Evolutionary conservation across 2,888 invertebrate species (phyloP), one percentile per base, ranked within the genome.

Genomic region (Drosophila sordidula): DNA sequence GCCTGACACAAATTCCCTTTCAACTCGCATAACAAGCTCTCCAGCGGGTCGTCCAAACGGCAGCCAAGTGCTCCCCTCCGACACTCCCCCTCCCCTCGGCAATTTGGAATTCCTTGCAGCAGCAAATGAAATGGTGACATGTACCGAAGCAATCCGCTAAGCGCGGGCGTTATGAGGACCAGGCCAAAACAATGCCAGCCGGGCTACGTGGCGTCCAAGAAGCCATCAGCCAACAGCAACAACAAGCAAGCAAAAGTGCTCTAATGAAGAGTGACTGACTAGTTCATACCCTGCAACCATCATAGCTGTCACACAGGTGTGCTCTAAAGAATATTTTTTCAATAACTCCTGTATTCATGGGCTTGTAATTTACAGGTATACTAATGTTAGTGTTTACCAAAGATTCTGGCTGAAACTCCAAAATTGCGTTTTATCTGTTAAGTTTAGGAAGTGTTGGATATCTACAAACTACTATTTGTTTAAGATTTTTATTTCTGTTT

Each of bases 1-100:
- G 72, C 70, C 80, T 83, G 83, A 83, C 83, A 83, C 83, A 83
- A 83, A 83, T 83, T 83, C 77, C 74, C 86, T 76, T 87, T 76
- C 83, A 76, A 83, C 72, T 87, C 68, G 71, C 82, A 84, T 68
- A 87, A 87, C 88, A 72, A 69, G 64, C 63, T 58, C 62, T 65
- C 56, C 29, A 61, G 57, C 61, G 65, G 49, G n/a, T 58, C 61
- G 50, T 52, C 52, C 45, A 57, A 68, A 80, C 72, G 51, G 52
- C 77, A 62, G 41, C 41, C 62, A 44, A 4, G 25, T 11, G 6
- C 26, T 4, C 9, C 6, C n/a, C 29, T 8, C 16, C 6, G 16
- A 25, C 18, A 14, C 26, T 2, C 2, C 5, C 42, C 1, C 36
- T 11, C 36, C 52, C 26, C 44, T 58, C 34, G 67, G 54, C 65